Evolutionary conservation across 2,113 vertebrate genomes (phyloP).

Genomic region (Ia io): DNA sequence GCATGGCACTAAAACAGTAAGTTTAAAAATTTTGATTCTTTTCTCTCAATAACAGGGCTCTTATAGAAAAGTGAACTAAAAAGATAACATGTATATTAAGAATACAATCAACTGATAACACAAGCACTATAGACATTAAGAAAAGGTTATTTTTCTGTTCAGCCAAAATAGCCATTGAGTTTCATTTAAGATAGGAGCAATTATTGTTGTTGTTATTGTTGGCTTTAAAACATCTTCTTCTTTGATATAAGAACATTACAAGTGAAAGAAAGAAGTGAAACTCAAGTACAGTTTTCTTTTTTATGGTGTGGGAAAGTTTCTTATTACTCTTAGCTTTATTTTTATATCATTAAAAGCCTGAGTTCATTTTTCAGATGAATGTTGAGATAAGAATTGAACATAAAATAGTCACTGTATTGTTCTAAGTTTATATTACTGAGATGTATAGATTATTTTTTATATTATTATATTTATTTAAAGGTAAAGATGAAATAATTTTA

Average conservation of each 20-base stretch:
- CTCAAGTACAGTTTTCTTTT: constrained; percentile 43
- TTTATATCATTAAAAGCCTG: background rate
- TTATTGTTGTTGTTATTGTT: constrained; percentile 54
- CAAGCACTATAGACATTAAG: background rate
- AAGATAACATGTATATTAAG: constrained; percentile 3
- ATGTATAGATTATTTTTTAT: background rate
- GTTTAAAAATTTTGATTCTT: constrained; percentile 58
- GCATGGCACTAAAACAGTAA: constrained; percentile 94
- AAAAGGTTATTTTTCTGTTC: constrained; percentile 38
- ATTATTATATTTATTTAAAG: constrained; percentile 23
- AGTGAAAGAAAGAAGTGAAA: constrained; percentile 35
- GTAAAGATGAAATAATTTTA: background rate
- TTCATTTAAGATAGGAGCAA: constrained; percentile 44
- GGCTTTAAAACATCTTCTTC: constrained; percentile 42
- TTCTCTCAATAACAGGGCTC: background rate
- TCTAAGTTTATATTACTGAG: too few species aligned
- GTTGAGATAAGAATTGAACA: constrained; percentile 34
- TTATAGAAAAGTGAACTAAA: background rate
- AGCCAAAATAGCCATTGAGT: background rate
- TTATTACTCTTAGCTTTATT: constrained; percentile 14
- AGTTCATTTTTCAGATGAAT: constrained; percentile 37
- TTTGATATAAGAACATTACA: constrained; percentile 17
- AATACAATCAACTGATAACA: background rate
- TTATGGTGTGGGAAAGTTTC: constrained; percentile 55
- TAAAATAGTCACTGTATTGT: constrained; percentile 8